phyloP scores from a whole-genome alignment of 1,140 invertebrate species.

The Apolygus lucorum region DNA sequence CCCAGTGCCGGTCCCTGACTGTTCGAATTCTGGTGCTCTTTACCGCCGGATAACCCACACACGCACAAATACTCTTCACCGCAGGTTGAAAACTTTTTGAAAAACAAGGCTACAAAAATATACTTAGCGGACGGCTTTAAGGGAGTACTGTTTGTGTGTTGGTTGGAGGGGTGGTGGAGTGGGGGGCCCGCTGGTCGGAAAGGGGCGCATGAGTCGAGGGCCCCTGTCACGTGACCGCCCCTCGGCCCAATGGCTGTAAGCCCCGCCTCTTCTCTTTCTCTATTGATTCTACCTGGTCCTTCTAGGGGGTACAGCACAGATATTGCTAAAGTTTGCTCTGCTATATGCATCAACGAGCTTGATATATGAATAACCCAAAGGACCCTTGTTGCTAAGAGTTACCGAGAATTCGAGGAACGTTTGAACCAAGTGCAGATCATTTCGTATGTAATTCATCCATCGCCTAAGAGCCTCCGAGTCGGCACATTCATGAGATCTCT shows the following conservation, averaged over 20 bases:
- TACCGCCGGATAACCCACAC: not conserved
- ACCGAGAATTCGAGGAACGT: not conserved
- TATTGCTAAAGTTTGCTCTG: constrained; percentile 16
- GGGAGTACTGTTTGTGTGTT: constrained; percentile 18
- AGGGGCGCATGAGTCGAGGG: not conserved
- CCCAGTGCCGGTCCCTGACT: not conserved
- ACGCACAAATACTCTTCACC: constrained; percentile 7
- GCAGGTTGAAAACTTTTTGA: constrained; percentile 18
- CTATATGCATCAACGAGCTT: constrained; percentile 18
- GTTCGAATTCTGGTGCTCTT: not conserved
- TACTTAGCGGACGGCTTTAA: constrained; percentile 18
- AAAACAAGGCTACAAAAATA: constrained; percentile 21
- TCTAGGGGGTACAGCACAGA: not conserved
- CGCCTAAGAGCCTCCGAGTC: too few species aligned
- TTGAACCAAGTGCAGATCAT: too few species aligned
- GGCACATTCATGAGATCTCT: too few species aligned
- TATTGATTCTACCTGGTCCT: not conserved
- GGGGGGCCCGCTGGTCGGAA: not conserved
- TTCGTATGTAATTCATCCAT: too few species aligned
- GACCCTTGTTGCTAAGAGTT: not conserved
- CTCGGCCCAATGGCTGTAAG: not conserved
- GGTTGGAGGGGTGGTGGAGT: constrained; percentile 7
- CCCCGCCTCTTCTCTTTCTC: constrained; percentile 9
- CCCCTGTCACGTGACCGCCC: not conserved
- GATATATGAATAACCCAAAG: constrained; percentile 21